phyloP scores from a whole-genome alignment of 2,797 vertebrate species.

The Hydrophis major region DNA sequence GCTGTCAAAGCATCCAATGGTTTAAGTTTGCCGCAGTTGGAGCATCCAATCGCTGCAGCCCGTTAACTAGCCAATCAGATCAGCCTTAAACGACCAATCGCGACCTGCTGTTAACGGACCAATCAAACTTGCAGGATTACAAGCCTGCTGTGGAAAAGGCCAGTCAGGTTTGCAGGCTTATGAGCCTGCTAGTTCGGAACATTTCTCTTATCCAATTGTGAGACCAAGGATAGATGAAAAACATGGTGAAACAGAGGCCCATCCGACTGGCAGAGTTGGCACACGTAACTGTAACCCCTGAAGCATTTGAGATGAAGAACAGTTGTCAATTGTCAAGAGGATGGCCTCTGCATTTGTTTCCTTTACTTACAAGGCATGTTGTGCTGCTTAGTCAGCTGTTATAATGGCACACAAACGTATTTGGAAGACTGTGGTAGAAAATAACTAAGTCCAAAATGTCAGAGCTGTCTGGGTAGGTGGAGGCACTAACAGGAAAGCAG shows the following conservation, averaged over 20 bases:
- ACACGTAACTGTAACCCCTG: slow-evolving; percentile 8
- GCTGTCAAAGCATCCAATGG: too few species aligned
- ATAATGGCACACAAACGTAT: slow-evolving; percentile 59
- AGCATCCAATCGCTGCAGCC: too few species aligned
- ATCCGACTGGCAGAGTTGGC: slow-evolving; percentile 2
- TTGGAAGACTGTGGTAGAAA: slow-evolving; percentile 76
- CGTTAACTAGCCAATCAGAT: too few species aligned
- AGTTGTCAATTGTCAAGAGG: slow-evolving; percentile 26
- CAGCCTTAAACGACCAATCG: too few species aligned
- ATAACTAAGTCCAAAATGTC: slow-evolving; percentile 78
- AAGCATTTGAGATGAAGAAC: slow-evolving; percentile 32
- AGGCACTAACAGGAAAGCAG: slow-evolving; percentile 77
- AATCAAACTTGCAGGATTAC: too few species aligned
- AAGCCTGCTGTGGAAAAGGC: too few species aligned
- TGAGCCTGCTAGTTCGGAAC: too few species aligned
- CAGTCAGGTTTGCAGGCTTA: too few species aligned
- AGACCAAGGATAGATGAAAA: not conserved
- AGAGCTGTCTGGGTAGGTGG: slow-evolving; percentile 77
- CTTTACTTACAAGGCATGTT: slow-evolving; percentile 28
- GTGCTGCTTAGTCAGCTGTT: slow-evolving; percentile 80
- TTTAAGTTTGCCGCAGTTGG: too few species aligned
- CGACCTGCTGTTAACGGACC: too few species aligned
- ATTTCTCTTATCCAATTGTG: not conserved
- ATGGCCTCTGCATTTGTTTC: slow-evolving; percentile 39
- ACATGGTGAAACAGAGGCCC: not conserved